Conservation (phyloP, 2,797 vertebrate species). For the Pangasius macronema region DNA sequence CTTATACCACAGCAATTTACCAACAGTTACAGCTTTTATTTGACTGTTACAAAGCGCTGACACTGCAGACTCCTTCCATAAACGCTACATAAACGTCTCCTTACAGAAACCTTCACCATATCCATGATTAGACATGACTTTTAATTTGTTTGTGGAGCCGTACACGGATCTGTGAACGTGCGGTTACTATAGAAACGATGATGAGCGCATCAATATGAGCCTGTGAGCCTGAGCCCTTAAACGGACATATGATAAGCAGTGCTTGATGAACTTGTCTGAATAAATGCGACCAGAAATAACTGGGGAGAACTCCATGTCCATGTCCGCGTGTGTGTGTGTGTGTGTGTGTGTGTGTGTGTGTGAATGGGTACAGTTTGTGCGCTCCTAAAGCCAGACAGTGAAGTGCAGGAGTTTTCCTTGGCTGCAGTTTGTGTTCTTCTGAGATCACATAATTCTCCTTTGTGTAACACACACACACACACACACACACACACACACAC, state of each 20-base stretch:
- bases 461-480: too few relatives aligned
- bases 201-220: neutral
- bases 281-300: neutral
- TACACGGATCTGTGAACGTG: neutral
- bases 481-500: too few relatives aligned
- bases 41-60: too few relatives aligned
- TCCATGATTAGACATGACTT: neutral
- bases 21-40: too few relatives aligned
- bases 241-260: neutral
- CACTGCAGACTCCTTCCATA: too few relatives aligned
- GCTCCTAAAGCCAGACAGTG: slow-evolving; percentile 50
- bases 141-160: neutral
- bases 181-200: neutral
- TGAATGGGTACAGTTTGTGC: slow-evolving; percentile 61
- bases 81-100: neutral
- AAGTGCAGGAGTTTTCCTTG: slow-evolving; percentile 58
- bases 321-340: neutral
- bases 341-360: neutral
- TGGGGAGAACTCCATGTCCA: neutral
- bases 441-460: slow-evolving; percentile 26
- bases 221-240: neutral
- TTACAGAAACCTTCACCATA: neutral
- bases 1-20: too few relatives aligned
- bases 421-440: slow-evolving; percentile 58
- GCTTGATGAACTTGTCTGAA: neutral